These are phyloP conservation scores for Pholis gunnellus DNA, from an alignment of 2,113 vertebrate genomes.

Conservation along the genomic window DNA sequence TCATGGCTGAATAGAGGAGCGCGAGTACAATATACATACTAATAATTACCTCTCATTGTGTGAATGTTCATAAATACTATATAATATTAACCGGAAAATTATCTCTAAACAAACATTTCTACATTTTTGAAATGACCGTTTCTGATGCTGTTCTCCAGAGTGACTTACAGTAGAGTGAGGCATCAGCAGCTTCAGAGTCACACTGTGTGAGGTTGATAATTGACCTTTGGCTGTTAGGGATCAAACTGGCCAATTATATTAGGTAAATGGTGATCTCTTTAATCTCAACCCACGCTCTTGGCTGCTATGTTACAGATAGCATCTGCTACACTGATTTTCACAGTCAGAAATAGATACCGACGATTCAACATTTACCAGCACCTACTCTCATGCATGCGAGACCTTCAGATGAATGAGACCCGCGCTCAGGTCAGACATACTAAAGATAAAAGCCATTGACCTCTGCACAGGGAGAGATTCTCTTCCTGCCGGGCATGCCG, in stretches of 20 bases:
- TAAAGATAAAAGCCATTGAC: conserved; percentile 73
- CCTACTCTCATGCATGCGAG: conserved; percentile 25
- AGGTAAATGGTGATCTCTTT: background rate
- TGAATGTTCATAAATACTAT: conserved; percentile 19
- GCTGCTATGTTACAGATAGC: background rate
- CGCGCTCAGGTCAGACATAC: conserved; percentile 63
- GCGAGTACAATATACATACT: background rate
- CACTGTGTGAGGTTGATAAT: background rate
- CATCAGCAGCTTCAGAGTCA: background rate
- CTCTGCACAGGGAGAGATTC: conserved; percentile 51
- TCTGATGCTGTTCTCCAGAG: background rate
- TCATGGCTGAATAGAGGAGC: conserved; percentile 13
- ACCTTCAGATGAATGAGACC: conserved; percentile 33
- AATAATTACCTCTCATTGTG: background rate
- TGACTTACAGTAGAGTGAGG: background rate
- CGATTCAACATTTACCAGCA: conserved; percentile 33
- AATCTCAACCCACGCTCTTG: background rate
- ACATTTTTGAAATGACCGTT: background rate
- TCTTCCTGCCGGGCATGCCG: conserved; percentile 55
- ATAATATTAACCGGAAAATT: conserved; percentile 11
- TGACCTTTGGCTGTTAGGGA: background rate
- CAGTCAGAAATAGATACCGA: conserved; percentile 34
- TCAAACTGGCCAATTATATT: background rate
- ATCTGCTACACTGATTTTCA: background rate
- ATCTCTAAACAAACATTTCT: conserved; percentile 19